Evolutionary conservation across 2,113 vertebrate species (phyloP).

Genomic region (Sprattus sprattus): DNA sequence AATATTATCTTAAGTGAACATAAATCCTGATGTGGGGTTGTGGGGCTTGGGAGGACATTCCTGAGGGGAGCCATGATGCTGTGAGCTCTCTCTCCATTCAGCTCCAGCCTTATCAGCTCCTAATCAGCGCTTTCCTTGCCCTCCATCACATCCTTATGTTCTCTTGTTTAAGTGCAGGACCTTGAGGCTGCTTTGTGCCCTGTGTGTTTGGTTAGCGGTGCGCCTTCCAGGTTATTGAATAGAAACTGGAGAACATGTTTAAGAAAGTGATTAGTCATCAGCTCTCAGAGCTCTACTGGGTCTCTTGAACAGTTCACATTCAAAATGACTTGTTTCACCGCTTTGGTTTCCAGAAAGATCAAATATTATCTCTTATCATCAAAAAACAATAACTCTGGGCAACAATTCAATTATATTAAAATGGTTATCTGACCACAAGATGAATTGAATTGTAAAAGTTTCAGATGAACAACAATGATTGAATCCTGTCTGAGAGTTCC

Average conservation of each 20-base stretch:
- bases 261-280: conserved; percentile 13
- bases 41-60: conserved; percentile 60
- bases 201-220: conserved; percentile 34
- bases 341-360: background rate
- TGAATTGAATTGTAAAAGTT: background rate
- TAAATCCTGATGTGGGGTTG: conserved; percentile 57
- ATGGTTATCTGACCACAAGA: background rate
- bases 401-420: background rate
- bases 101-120: conserved; percentile 56
- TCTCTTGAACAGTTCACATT: background rate
- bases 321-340: background rate
- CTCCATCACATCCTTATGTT: conserved; percentile 34
- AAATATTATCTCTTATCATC: background rate
- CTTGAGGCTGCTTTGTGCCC: conserved; percentile 26
- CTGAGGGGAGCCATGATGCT: conserved; percentile 55
- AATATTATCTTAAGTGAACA: conserved; percentile 70
- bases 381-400: background rate
- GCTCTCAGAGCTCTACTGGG: background rate
- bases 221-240: conserved; percentile 47
- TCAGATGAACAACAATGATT: background rate
- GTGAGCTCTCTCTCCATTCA: conserved; percentile 20
- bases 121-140: conserved; percentile 49
- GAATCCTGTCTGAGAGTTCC: background rate
- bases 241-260: conserved; percentile 25
- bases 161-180: conserved; percentile 25